Base-by-base conservation (phyloP, 2,797 vertebrate species). In the Corythornis leucogaster region DNA sequence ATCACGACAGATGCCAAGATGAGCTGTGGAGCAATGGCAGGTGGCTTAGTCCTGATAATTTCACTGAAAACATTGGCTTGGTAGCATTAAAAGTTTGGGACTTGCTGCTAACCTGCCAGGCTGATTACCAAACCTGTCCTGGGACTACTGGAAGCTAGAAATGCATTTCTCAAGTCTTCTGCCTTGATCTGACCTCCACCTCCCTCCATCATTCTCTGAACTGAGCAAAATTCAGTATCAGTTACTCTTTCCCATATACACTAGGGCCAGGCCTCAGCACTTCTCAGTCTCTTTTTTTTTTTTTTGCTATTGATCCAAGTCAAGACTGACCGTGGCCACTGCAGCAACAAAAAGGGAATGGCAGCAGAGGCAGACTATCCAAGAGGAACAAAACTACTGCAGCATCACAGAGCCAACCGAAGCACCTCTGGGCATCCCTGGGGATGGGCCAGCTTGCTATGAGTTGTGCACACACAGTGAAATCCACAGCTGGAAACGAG, bases 241-340 rank as follows among this genome's bases (percentile, higher is more conserved):
- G 86, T 85, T 85, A 30, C 42, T 63, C 90, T 80, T 94, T 68
- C 81, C 77, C 70, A 82, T 15, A 54, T 11, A 73, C 6, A 1
- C 46, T 80, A 48, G 85, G 89, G 76, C 58, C 70, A 74, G 40
- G 51, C 87, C 90, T 85, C 80, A 69, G 86, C 58, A 71, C 69
- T 50, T 62, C 89, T 91, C 76, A 38, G 0, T 80, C 82, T 85
- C 7, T 0, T 92, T 90, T 90, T 66, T 85, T 66, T 85, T 92
- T 85, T 83, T 69, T 64, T 84, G 8, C 79, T 92, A 78, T 80
- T 85, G 92, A 96, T 94, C 81, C 66, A 80, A 86, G 46, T 35
- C n/a, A 59, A 92, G 82, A 92, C 66, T 5, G 10, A 81, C 78
- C 54, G 64, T 92, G 80, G 57, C 69, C 80, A 87, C 76, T 2